phyloP scores from a whole-genome alignment of 2,113 vertebrate species.

The Proterorhinus semilunaris region DNA sequence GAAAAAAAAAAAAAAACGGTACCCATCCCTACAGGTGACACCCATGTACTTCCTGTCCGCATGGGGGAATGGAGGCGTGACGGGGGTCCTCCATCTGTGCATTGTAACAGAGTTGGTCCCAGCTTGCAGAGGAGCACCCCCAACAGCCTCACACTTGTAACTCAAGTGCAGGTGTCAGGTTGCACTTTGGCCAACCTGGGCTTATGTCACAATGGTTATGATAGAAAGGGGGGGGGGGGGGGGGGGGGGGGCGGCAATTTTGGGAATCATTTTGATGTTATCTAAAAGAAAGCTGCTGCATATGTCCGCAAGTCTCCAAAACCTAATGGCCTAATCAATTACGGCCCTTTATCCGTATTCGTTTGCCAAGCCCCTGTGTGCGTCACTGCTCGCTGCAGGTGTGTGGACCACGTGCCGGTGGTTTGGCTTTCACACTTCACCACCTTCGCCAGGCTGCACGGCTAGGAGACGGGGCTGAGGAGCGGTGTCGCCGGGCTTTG shows the following conservation, averaged over 20 bases:
- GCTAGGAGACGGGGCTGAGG: not conserved
- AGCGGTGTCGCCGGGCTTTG: conserved; percentile 8
- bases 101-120: conserved; percentile 3
- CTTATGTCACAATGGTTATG: no score
- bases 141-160: no score
- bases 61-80: not conserved
- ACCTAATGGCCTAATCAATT: not conserved
- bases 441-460: conserved; percentile 7
- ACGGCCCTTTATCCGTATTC: not conserved
- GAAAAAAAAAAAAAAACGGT: no score
- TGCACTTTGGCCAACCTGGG: no score
- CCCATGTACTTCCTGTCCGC: conserved; percentile 36
- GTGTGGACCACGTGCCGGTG: conserved; percentile 25
- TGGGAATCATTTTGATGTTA: no score
- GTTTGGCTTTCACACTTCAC: conserved; percentile 21
- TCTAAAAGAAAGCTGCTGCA: not conserved
- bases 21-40: no score
- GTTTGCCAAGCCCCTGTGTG: not conserved
- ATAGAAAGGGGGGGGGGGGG: no score
- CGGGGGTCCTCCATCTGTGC: conserved; percentile 29
- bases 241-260: no score
- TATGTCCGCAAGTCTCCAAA: not conserved
- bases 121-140: not conserved
- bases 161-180: no score
- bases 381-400: conserved; percentile 18